These are phyloP conservation scores for Hypena proboscidalis DNA, from an alignment of 2,888 invertebrate species.

Conservation along the genomic window DNA sequence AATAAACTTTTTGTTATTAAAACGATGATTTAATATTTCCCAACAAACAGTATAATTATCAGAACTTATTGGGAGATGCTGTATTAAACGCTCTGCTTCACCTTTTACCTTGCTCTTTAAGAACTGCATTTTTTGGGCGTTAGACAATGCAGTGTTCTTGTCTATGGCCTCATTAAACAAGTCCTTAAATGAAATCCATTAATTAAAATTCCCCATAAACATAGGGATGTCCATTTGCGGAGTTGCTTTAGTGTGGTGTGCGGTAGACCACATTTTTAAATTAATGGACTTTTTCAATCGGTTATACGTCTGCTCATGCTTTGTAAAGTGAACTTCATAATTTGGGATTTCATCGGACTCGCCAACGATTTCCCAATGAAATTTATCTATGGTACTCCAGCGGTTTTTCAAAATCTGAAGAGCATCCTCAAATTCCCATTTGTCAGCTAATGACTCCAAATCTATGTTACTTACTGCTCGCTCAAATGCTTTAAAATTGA, in stretches of 20 bases:
- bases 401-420: neutral
- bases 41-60: too few species aligned
- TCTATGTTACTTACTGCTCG: slow-evolving; percentile 1
- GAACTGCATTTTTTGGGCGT: too few species aligned
- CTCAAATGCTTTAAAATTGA: slow-evolving; percentile 7
- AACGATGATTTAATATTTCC: too few species aligned
- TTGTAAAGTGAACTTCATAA: neutral
- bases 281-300: slow-evolving; percentile 1
- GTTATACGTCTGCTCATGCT: neutral
- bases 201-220: neutral
- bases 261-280: slow-evolving; percentile 2
- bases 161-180: slow-evolving; percentile 1
- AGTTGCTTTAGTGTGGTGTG: neutral
- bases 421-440: slow-evolving; percentile 7
- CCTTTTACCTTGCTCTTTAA: too few species aligned
- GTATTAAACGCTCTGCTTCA: too few species aligned
- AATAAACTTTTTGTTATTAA: too few species aligned
- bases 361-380: slow-evolving; percentile 3
- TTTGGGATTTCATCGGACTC: neutral
- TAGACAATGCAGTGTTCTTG: neutral
- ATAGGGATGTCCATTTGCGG: slow-evolving; percentile 5
- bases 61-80: too few species aligned
- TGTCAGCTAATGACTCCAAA: neutral
- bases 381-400: neutral
- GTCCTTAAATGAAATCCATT: slow-evolving; percentile 6